Conservation (phyloP, 30 jellyfish, hydroid and myxozoan species). For the Aurelia coerulea region DNA sequence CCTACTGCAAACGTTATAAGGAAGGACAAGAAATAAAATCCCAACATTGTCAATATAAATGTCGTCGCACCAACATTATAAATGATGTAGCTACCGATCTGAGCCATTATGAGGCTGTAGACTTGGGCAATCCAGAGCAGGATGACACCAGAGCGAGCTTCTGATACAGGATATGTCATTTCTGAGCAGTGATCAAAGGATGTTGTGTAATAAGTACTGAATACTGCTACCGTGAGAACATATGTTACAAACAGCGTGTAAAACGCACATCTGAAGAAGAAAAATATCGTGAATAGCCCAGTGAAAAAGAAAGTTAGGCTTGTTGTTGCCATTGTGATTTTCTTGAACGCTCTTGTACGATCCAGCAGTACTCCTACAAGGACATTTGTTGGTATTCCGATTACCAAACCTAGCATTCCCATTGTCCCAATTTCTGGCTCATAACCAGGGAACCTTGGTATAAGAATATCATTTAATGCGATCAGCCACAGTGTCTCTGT, state of each 20-base stretch:
- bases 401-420: constrained; percentile 69
- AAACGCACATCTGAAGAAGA: constrained; percentile 27
- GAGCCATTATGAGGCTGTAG: constrained; percentile 26
- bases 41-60: neutral
- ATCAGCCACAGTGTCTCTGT: constrained; percentile 72
- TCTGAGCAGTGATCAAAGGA: constrained; percentile 90
- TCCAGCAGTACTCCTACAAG: constrained; percentile 76
- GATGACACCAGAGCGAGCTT: constrained; percentile 56
- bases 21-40: constrained; percentile 5
- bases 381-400: constrained; percentile 64
- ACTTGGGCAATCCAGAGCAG: constrained; percentile 64
- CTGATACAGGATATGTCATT: constrained; percentile 71
- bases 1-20: constrained; percentile 1
- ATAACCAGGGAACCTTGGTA: constrained; percentile 74
- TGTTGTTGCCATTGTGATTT: constrained; percentile 55
- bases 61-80: constrained; percentile 8
- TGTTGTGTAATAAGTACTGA: constrained; percentile 78
- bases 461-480: constrained; percentile 78
- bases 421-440: constrained; percentile 77
- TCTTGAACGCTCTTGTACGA: constrained; percentile 66
- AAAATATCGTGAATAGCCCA: constrained; percentile 38
- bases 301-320: constrained; percentile 32
- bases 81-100: constrained; percentile 21
- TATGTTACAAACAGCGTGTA: constrained; percentile 16
- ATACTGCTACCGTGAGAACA: constrained; percentile 13